These are phyloP conservation scores for Gambelia wislizenii DNA, from an alignment of 2,797 vertebrate genomes.

Conservation along the genomic window DNA sequence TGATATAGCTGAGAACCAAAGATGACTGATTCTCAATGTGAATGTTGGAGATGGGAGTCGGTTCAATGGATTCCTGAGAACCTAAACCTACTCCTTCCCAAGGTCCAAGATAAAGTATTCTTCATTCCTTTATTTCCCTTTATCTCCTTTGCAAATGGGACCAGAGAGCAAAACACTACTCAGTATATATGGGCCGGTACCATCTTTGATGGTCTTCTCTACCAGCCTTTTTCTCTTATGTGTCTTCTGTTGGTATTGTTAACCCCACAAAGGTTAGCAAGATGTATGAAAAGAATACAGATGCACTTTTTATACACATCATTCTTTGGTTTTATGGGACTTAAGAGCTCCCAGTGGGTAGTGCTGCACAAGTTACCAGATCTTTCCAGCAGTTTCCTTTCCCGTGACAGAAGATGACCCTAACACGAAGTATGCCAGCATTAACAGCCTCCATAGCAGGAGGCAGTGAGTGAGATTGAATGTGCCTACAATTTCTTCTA, in stretches of 20 bases:
- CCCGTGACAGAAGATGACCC: not conserved
- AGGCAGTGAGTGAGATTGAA: not conserved
- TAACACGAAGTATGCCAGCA: not conserved
- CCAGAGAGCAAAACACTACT: not conserved
- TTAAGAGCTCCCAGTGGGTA: not conserved
- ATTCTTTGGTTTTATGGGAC: not conserved
- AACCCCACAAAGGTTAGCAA: not conserved
- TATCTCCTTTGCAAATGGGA: conserved; percentile 13
- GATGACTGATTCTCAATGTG: conserved; percentile 33
- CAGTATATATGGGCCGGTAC: not conserved
- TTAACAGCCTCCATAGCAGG: not conserved
- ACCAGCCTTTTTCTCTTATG: not conserved
- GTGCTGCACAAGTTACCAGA: not conserved
- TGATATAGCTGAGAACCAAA: conserved; percentile 41
- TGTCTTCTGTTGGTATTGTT: not conserved
- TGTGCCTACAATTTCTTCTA: not conserved
- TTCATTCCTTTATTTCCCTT: conserved; percentile 9
- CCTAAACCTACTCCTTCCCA: conserved; percentile 1
- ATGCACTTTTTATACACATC: not conserved
- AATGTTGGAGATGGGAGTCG: not conserved
- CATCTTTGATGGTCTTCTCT: not conserved
- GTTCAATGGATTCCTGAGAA: conserved; percentile 17
- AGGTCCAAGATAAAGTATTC: not conserved
- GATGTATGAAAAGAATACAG: not conserved
- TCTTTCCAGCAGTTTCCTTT: not conserved